Base-by-base conservation (phyloP, 2,888 invertebrate species). In the Candidula unifasciata region DNA sequence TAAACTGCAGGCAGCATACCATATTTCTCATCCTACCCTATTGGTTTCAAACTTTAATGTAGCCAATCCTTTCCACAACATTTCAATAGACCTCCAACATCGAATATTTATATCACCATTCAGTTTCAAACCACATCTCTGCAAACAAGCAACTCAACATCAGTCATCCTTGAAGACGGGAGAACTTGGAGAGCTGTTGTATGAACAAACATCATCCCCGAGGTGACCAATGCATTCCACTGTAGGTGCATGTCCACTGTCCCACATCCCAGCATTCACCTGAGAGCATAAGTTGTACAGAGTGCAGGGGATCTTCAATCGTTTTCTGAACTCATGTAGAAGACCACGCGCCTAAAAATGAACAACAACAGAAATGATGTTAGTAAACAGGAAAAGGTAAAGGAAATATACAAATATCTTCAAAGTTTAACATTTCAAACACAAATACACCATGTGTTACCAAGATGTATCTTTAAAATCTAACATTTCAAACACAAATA, bases 241-340 rank as follows among this genome's bases (percentile, higher is more conserved):
- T 37, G 96, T 96, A 0, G 98, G 98, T 85, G 97, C 96, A 93
- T 97, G 97, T 8, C 96, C 96, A 82, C 97, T 97, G 94, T 98
- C 98, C 98, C 98, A 98, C 95, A 97, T 97, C 5, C 97, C 98
- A 0, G 97, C 97, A 0, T 97, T 97, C 92, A 97, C 97, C 84
- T 96, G 96, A 90, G 96, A 96, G 93, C 98, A 98, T 89, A 98
- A 95, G 24, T 97, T 97, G 13, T 96, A 96, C 78, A 99, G 94
- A 0, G 97, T 97, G 94, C 98, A 98, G 0, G 98, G 98, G 86
- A 98, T 96, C 89, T 96, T 96, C 37, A 96, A 95, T 89, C 97
- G 94, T 91, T 96, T 96, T n/a, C 97, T 95, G 94, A 98, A 98
- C 93, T 98, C 97, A 94, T 98, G 96, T 0, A 98, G 95, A 5